Evolutionary conservation across 2,797 vertebrate species (phyloP).

Genomic region (Danio choprae): DNA sequence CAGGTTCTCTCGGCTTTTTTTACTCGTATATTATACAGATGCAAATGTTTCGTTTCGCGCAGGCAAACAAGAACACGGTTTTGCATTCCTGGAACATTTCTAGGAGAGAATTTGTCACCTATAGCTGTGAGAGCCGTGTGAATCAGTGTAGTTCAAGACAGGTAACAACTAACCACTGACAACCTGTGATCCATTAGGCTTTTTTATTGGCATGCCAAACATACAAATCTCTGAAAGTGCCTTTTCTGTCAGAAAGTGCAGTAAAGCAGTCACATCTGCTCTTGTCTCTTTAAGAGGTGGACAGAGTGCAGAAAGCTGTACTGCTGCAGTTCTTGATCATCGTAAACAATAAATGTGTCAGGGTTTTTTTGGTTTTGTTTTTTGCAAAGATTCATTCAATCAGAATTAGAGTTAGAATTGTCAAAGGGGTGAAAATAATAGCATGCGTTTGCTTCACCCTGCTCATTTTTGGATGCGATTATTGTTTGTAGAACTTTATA

Average conservation of each 20-base stretch:
- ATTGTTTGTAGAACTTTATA: too few relatives aligned
- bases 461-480: too few relatives aligned
- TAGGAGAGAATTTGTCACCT: background rate
- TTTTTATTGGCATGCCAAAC: slow-evolving; percentile 55
- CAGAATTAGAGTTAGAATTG: too few relatives aligned
- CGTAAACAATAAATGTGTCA: background rate
- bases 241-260: slow-evolving; percentile 34
- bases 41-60: background rate
- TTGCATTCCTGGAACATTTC: slow-evolving; percentile 3
- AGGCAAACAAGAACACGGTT: slow-evolving; percentile 23
- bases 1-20: background rate
- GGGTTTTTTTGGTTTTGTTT: too few relatives aligned
- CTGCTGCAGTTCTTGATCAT: background rate
- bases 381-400: too few relatives aligned
- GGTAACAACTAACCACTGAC: slow-evolving; percentile 53
- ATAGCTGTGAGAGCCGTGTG: slow-evolving; percentile 12
- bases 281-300: slow-evolving; percentile 17
- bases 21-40: background rate
- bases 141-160: slow-evolving; percentile 56
- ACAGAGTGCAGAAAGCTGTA: background rate
- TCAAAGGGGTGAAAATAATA: too few relatives aligned
- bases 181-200: slow-evolving; percentile 48
- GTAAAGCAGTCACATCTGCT: slow-evolving; percentile 8
- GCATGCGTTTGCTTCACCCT: too few relatives aligned
- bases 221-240: slow-evolving; percentile 49